Base-by-base conservation (phyloP, 2,113 vertebrate genomes). In the Misgurnus mizolepis region DNA sequence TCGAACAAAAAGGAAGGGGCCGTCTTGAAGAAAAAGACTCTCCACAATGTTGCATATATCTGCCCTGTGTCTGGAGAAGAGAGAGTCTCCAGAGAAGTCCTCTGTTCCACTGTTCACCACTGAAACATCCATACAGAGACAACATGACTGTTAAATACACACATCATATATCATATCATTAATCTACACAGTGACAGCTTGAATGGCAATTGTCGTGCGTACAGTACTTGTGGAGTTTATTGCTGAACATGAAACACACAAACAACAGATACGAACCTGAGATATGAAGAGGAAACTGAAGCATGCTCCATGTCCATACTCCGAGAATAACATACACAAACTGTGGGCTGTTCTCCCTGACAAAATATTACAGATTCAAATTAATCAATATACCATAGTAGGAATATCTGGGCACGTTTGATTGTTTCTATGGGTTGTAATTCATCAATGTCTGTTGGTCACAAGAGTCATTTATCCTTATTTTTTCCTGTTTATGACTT, bases 251-350 rank as follows among this genome's bases (percentile, higher is more conserved):
- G 8, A 4, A 50, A 3, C 49, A 50, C 4, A 45, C 8, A 45
- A 53, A 4, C 11, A 5, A 40, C 4, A 66, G 15, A n/a, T 62
- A 92, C 93, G 91, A 79, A 99, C 97, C 98, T 83, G 96, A 90
- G 83, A 99, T 90, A 90, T 98, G 95, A 34, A 98, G 92, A 18
- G 98, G 97, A 89, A 99, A 99, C 81, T 99, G 97, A 62, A 98
- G 49, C 96, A 98, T 98, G 80, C 96, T 98, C 96, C 96, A 98
- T 1, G 96, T 97, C 98, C 97, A 99, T n/a, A 97, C 91, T 12
- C 80, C 90, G 65, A 99, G 92, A 87, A 99, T 97, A 68, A 93
- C 86, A 80, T 95, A 96, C 67, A 98, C 94, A 65, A 98, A 56
- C 7, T 78, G 69, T 60, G 18, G 45, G 9, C 81, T 91, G 12